phyloP scores from a whole-genome alignment of 2,888 invertebrate species.

The Himalopsyche anomala region DNA sequence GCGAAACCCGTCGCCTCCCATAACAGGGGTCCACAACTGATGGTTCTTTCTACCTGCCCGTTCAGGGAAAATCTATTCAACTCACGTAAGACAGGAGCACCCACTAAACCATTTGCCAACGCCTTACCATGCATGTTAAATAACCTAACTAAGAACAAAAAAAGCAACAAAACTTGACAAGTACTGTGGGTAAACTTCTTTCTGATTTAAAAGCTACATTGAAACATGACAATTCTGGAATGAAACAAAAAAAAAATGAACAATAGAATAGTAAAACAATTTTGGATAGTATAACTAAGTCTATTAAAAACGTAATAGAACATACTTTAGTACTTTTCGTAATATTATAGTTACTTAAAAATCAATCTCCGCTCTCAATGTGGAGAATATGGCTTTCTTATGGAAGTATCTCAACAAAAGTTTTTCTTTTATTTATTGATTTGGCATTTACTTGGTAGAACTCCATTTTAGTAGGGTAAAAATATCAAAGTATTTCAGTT shows the following conservation, averaged over 20 bases:
- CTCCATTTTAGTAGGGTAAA: too few species aligned
- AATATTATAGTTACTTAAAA: too few species aligned
- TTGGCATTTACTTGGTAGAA: too few species aligned
- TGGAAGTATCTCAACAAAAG: too few species aligned
- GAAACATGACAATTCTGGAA: neutral
- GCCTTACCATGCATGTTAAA: conserved; percentile 56
- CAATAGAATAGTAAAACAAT: too few species aligned
- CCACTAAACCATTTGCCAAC: conserved; percentile 58
- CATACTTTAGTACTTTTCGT: too few species aligned
- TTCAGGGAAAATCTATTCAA: conserved; percentile 46
- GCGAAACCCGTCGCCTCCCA: neutral
- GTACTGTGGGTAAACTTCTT: neutral
- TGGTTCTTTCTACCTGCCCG: conserved; percentile 52
- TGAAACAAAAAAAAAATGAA: neutral
- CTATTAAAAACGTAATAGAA: too few species aligned
- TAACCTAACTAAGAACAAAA: conserved; percentile 45
- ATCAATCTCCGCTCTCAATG: too few species aligned
- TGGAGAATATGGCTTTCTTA: too few species aligned
- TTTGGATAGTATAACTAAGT: too few species aligned
- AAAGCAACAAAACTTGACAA: conserved; percentile 49
- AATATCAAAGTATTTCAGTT: too few species aligned
- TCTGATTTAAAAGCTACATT: conserved; percentile 13
- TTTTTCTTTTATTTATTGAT: too few species aligned
- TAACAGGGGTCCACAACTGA: conserved; percentile 6
- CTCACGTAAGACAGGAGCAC: conserved; percentile 53